phyloP scores from a whole-genome alignment of 2,113 vertebrate species.

The Phycodurus eques region DNA sequence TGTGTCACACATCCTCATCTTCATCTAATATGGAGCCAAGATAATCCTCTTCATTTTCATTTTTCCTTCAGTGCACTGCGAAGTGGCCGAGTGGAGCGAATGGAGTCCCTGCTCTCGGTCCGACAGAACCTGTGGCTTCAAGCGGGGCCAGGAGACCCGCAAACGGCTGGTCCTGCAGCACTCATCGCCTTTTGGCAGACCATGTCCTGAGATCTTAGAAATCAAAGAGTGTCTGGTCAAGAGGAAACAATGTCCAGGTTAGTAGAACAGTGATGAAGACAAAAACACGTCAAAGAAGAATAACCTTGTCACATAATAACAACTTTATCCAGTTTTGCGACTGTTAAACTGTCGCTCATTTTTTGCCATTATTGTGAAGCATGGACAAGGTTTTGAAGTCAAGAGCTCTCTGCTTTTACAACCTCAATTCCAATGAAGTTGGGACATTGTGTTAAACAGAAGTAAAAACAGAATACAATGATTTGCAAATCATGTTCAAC shows the following conservation, averaged over 20 bases:
- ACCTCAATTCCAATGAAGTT: too few species aligned
- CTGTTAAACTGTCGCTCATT: slow-evolving; percentile 19
- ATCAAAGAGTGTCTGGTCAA: slow-evolving; percentile 88
- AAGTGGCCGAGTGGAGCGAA: slow-evolving; percentile 86
- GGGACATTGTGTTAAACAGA: too few species aligned
- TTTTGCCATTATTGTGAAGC: slow-evolving; percentile 39
- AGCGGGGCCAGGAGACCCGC: slow-evolving; percentile 87
- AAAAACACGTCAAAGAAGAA: not conserved
- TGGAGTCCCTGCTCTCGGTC: slow-evolving; percentile 88
- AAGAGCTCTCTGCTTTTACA: slow-evolving; percentile 53
- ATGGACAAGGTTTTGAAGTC: slow-evolving; percentile 57
- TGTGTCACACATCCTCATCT: not conserved
- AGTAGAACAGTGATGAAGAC: slow-evolving; percentile 41
- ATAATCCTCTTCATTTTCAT: not conserved
- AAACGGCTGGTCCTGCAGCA: slow-evolving; percentile 82
- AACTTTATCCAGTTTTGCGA: not conserved
- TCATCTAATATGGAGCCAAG: too few species aligned
- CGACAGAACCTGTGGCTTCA: slow-evolving; percentile 91
- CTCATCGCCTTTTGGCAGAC: slow-evolving; percentile 81
- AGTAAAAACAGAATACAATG: too few species aligned
- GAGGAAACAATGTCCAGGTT: slow-evolving; percentile 87
- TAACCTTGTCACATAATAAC: not conserved
- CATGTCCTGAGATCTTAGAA: slow-evolving; percentile 84
- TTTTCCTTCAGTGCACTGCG: slow-evolving; percentile 85
- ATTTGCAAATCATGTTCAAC: too few species aligned